A percentile compares a stretch with the other conserved stretches of the same genome.
Conservation (phyloP, 2,888 invertebrate genomes). For the Portevinia maculata region DNA sequence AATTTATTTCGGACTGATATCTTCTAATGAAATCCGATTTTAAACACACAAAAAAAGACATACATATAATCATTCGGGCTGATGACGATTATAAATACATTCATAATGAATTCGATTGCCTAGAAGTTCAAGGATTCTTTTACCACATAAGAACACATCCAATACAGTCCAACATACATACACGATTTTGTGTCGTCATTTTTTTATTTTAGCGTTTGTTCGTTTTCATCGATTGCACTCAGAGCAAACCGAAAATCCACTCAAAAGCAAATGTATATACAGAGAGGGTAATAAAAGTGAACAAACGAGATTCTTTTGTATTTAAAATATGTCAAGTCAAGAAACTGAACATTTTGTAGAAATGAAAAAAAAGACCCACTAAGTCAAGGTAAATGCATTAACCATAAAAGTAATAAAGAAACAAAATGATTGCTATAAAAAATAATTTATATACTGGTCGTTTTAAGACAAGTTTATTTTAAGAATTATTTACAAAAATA, state of each 20-base stretch:
- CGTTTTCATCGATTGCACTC: constrained; percentile 10
- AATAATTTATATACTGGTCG: no score
- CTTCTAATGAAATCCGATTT: background rate
- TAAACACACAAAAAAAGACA: background rate
- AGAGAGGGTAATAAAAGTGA: constrained; percentile 3
- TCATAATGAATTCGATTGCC: constrained; percentile 26
- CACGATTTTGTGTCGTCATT: constrained; percentile 5
- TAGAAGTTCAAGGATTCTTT: constrained; percentile 34
- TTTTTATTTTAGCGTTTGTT: no score
- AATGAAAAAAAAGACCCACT: no score
- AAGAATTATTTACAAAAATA: background rate
- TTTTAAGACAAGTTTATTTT: background rate
- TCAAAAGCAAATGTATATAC: background rate
- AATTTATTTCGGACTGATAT: no score
- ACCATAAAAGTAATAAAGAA: background rate
- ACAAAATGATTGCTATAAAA: no score
- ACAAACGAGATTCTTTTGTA: background rate
- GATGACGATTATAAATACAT: constrained; percentile 16
- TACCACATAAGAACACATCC: background rate
- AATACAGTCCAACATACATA: background rate
- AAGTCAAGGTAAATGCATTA: background rate
- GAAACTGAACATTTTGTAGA: background rate
- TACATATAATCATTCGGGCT: background rate
- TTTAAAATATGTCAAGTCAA: background rate
- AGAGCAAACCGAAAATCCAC: constrained; percentile 1